phyloP scores from a whole-genome alignment of 1,140 invertebrate genomes.

The Portunus trituberculatus region DNA sequence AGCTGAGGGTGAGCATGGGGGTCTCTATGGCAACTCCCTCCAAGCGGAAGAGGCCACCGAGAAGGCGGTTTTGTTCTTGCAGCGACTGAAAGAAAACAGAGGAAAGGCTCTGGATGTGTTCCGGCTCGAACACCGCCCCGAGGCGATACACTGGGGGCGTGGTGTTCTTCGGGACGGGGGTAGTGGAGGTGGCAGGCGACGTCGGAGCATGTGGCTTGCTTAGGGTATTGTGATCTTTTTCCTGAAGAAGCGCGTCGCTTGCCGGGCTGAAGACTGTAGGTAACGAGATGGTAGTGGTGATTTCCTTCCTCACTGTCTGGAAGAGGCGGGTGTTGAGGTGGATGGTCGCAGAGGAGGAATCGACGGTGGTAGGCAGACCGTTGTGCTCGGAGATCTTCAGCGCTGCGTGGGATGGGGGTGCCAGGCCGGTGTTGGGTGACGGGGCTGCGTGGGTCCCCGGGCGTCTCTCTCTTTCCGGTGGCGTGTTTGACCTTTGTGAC shows the following conservation, averaged over 20 bases:
- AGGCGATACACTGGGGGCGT: conserved; percentile 56
- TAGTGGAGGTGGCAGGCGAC: conserved; percentile 5
- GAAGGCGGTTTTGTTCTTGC: conserved; percentile 62
- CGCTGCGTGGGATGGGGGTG: neutral
- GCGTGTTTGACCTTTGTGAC: neutral
- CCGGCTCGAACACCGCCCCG: conserved; percentile 69
- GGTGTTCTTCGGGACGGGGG: neutral
- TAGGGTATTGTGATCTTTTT: neutral
- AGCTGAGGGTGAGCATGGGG: conserved; percentile 56
- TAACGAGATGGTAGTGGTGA: conserved; percentile 11
- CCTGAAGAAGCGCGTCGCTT: neutral
- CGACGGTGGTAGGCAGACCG: neutral
- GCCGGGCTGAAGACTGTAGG: neutral
- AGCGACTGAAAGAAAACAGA: conserved; percentile 66
- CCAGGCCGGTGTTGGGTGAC: neutral
- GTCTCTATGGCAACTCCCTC: conserved; percentile 69
- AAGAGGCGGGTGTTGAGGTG: conserved; percentile 39
- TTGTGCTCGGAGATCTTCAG: neutral
- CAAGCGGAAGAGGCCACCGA: conserved; percentile 56
- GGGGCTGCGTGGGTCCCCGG: neutral
- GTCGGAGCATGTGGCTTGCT: neutral
- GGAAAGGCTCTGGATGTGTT: conserved; percentile 64
- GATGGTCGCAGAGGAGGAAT: neutral
- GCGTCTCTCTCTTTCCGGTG: neutral
- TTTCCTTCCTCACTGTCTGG: conserved; percentile 39